Conservation (phyloP, 2,113 vertebrate species). For the Ia io region DNA sequence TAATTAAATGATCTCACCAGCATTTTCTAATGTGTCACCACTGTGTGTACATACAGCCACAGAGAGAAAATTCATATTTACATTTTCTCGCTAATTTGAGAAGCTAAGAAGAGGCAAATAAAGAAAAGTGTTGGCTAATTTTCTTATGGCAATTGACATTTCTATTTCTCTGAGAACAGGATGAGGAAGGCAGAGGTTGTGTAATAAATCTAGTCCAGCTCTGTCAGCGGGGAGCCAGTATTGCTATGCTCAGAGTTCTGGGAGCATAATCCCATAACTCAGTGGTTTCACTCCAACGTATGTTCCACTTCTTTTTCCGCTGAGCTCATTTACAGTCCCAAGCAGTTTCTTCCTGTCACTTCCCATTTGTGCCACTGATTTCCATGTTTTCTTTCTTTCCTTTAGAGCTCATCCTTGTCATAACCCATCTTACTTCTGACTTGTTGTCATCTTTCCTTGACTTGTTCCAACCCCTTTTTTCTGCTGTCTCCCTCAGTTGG, state of each 20-base stretch:
- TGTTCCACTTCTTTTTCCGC: conserved; percentile 67
- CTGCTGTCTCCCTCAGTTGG: conserved; percentile 56
- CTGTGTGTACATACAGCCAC: background rate
- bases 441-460: conserved; percentile 72
- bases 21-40: conserved; percentile 55
- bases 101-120: conserved; percentile 45
- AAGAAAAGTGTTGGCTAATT: conserved; percentile 54
- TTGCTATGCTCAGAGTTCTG: conserved; percentile 64
- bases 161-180: conserved; percentile 58
- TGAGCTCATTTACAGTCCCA: conserved; percentile 76
- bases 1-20: conserved; percentile 73
- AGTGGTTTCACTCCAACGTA: conserved; percentile 67
- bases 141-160: conserved; percentile 57
- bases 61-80: conserved; percentile 67
- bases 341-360: conserved; percentile 78
- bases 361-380: conserved; percentile 73
- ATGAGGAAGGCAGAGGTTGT: conserved; percentile 40
- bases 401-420: conserved; percentile 66
- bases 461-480: conserved; percentile 31
- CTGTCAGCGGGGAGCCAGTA: background rate
- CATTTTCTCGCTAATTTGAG: conserved; percentile 72
- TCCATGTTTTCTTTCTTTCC: conserved; percentile 54
- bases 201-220: conserved; percentile 67
- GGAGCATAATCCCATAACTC: conserved; percentile 74
- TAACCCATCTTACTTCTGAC: conserved; percentile 73